Conservation (phyloP, 2,797 vertebrate genomes). For the Gymnoscopelus microlampas region DNA sequence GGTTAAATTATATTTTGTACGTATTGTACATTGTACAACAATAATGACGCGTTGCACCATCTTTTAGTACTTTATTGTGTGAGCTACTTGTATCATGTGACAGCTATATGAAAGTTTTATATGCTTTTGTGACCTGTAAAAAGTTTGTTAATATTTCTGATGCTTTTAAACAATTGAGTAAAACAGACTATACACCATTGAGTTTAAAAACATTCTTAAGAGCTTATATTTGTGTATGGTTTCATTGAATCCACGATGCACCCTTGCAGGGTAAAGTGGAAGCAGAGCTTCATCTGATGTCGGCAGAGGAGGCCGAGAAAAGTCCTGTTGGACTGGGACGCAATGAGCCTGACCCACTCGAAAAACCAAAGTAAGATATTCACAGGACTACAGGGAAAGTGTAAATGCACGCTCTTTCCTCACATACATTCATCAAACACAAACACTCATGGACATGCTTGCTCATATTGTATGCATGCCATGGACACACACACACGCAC, state of each 20-base stretch:
- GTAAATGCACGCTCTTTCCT: background rate
- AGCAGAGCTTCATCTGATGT: slow-evolving; percentile 94
- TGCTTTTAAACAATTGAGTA: no score
- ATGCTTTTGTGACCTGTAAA: no score
- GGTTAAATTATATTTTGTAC: no score
- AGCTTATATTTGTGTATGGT: no score
- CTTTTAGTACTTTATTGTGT: no score
- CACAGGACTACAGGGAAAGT: background rate
- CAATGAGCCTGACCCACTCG: slow-evolving; percentile 95
- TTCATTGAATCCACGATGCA: background rate
- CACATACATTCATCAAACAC: slow-evolving; percentile 7
- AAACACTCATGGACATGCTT: background rate
- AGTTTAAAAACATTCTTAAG: no score
- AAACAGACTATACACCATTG: no score
- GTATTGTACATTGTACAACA: no score
- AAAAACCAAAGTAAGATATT: slow-evolving; percentile 95
- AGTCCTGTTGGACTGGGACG: slow-evolving; percentile 93
- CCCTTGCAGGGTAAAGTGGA: slow-evolving; percentile 93
- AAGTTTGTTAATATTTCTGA: no score
- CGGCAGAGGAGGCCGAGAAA: slow-evolving; percentile 95
- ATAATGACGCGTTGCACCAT: no score
- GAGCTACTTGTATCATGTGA: no score
- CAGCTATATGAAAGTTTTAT: no score
- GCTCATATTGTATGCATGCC: background rate
- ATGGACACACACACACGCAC: background rate